Conservation (phyloP, 1,140 invertebrate genomes). For the Leucophenga varia region DNA sequence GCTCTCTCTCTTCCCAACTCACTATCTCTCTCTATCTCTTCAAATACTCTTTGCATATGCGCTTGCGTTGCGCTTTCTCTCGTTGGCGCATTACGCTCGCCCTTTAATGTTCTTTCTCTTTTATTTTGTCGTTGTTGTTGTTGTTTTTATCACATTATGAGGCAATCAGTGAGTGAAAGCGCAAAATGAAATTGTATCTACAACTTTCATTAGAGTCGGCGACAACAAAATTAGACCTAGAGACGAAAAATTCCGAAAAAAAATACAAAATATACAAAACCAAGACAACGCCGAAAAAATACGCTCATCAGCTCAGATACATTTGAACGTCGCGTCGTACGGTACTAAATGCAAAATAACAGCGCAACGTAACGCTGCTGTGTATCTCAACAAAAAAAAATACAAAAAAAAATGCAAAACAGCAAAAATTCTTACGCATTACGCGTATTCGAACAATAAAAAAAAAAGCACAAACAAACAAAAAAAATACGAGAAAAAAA, state of each 20-base stretch:
- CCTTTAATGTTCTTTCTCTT: too few relatives aligned
- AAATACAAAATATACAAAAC: too few relatives aligned
- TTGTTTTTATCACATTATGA: too few relatives aligned
- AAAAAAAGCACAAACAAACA: slow-evolving; percentile 19
- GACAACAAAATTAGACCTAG: too few relatives aligned
- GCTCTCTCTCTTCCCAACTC: slow-evolving; percentile 3
- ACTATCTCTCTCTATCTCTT: background rate
- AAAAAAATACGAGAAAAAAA: too few relatives aligned
- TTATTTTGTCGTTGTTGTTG: too few relatives aligned
- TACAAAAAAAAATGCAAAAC: background rate
- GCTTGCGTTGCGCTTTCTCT: too few relatives aligned
- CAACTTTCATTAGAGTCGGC: slow-evolving; percentile 22
- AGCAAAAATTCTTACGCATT: slow-evolving; percentile 42
- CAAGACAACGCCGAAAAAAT: too few relatives aligned
- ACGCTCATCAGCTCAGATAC: slow-evolving; percentile 3
- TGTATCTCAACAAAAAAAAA: slow-evolving; percentile 21
- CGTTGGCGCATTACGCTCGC: too few relatives aligned
- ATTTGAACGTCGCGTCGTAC: slow-evolving; percentile 37
- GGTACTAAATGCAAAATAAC: slow-evolving; percentile 1
- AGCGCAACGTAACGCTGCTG: background rate
- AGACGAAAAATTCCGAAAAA: too few relatives aligned
- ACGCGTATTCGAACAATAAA: slow-evolving; percentile 1
- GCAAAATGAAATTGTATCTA: slow-evolving; percentile 29
- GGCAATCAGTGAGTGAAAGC: too few relatives aligned
- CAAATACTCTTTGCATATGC: too few relatives aligned